Evolutionary conservation across 1,140 invertebrate genomes (phyloP).

Genomic region (Drosophila melanica): DNA sequence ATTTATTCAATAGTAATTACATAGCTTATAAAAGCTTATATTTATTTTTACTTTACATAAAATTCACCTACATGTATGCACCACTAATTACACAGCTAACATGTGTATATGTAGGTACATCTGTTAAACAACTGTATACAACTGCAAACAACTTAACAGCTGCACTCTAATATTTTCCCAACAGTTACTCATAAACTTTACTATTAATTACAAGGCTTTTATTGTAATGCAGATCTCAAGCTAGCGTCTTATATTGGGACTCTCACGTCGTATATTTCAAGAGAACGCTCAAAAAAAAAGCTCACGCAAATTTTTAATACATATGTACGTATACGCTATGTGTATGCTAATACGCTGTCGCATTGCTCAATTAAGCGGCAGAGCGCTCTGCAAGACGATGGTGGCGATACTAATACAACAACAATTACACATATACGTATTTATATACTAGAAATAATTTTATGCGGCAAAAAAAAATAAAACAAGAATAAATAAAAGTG

Average conservation of each 20-base stretch:
- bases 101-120: too few relatives aligned
- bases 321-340: background rate
- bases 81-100: too few relatives aligned
- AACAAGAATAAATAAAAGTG: conserved; percentile 57
- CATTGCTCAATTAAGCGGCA: conserved; percentile 37
- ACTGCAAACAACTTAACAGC: too few relatives aligned
- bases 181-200: too few relatives aligned
- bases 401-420: conserved; percentile 12
- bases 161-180: too few relatives aligned
- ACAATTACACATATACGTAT: conserved; percentile 8
- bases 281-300: background rate
- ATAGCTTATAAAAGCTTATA: too few relatives aligned
- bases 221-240: too few relatives aligned
- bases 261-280: background rate
- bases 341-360: conserved; percentile 28
- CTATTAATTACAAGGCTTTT: too few relatives aligned
- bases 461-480: conserved; percentile 44
- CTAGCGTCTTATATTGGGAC: background rate
- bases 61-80: too few relatives aligned
- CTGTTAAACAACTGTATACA: too few relatives aligned
- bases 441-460: conserved; percentile 47
- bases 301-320: conserved; percentile 1
- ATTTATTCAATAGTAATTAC: too few relatives aligned
- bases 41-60: too few relatives aligned
- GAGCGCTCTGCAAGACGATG: background rate